phyloP scores from a whole-genome alignment of 2,888 invertebrate species.

The Tethea ocularis region DNA sequence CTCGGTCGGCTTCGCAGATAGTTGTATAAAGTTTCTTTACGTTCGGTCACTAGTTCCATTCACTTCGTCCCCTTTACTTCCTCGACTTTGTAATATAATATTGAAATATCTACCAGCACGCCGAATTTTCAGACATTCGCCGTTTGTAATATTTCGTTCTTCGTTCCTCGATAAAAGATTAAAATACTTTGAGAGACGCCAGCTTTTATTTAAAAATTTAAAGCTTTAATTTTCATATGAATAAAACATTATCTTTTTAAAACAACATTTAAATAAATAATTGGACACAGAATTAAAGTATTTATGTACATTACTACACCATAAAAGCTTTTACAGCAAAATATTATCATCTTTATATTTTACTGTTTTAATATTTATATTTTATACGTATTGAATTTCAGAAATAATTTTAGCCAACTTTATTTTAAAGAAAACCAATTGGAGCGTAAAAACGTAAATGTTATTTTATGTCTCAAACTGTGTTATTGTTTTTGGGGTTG shows the following conservation, averaged over 20 bases:
- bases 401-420: background rate
- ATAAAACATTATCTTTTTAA: background rate
- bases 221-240: background rate
- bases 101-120: background rate
- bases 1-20: constrained; percentile 6
- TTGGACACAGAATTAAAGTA: no score
- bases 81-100: constrained; percentile 1
- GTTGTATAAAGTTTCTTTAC: constrained; percentile 2
- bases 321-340: background rate
- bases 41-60: background rate
- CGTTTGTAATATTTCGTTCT: background rate
- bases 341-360: background rate
- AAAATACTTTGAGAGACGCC: background rate
- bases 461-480: constrained; percentile 46
- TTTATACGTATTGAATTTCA: background rate
- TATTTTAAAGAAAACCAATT: background rate
- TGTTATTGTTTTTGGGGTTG: constrained; percentile 57
- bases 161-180: background rate
- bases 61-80: background rate
- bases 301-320: background rate
- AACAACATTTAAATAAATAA: background rate
- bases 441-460: constrained; percentile 35
- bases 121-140: background rate
- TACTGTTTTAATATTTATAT: no score
- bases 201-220: background rate